Base-by-base conservation (phyloP, 53 echinoderm and acorn worm genomes). In the Holothuria leucospilota region DNA sequence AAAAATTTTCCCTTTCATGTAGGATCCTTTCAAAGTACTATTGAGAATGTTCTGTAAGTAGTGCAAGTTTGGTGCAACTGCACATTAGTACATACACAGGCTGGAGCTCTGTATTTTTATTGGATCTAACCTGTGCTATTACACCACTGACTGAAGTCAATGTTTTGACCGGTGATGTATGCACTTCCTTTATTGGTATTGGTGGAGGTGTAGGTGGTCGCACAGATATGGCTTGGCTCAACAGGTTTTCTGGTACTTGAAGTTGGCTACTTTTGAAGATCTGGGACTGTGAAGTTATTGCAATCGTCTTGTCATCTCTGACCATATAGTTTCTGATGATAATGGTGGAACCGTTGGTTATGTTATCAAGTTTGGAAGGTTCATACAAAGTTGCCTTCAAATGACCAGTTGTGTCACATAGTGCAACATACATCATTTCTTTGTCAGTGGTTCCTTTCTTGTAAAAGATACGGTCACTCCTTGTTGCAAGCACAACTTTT, bases 201-300 rank as follows among this genome's bases (percentile, higher is more conserved):
- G n/a, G 46, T 46, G 46, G 46, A 46, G 46, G 78, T 25, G 58
- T 52, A 24, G 78, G 53, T 53, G 78, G 78, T 8, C 53, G 78
- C 12, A 78, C 78, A 78, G 53, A 27, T 53, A 78, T 26, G 2
- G 56, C 78, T 13, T 26, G 52, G 52, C 9, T 28, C 25, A 78
- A n/a, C n/a, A 53, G 58, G 56, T 49, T 13, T 25, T 51, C 20
- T 10, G 52, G 25, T 28, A 78, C 78, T 78, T 78, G 51, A 51
- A 78, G 52, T 26, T 51, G 59, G 78, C 59, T 78, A n/a, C 24
- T 78, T 78, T 58, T 78, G 78, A 78, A 78, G 52, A 78, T 56
- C 29, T 78, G 52, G 29, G 53, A 53, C 13, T 58, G 53, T 23
- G 78, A 78, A 24, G 59, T 78, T 23, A 78, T 51, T 11, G 58